These are phyloP conservation scores for Erpobdella octoculata DNA, from an alignment of 2,888 invertebrate species.

Conservation along the genomic window DNA sequence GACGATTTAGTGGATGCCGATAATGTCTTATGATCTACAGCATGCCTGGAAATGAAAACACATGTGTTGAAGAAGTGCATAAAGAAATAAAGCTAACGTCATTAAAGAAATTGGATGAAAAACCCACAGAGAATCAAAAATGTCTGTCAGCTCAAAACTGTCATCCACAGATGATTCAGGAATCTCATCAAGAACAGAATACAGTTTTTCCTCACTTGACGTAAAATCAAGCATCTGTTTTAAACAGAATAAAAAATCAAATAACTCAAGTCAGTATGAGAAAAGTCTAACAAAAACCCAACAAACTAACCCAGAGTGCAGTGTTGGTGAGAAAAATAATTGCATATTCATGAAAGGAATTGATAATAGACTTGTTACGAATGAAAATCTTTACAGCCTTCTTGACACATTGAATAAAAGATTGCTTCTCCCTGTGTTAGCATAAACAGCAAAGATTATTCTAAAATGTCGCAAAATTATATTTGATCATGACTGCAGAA, in stretches of 20 bases:
- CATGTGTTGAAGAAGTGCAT: background rate
- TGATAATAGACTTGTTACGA: background rate
- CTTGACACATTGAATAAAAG: background rate
- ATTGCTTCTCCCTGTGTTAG: background rate
- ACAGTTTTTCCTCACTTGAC: background rate
- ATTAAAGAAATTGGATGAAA: too few species aligned
- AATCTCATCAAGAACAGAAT: background rate
- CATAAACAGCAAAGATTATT: too few species aligned
- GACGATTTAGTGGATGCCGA: background rate
- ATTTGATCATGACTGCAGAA: too few species aligned
- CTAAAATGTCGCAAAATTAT: background rate
- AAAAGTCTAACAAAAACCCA: background rate
- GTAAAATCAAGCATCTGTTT: conserved; percentile 5
- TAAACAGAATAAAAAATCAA: too few species aligned
- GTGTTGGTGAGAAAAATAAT: conserved; percentile 3
- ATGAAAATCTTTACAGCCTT: background rate
- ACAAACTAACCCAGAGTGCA: background rate
- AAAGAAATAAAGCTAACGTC: background rate
- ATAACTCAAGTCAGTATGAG: background rate
- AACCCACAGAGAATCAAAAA: background rate
- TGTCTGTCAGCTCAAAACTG: background rate
- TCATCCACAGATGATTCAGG: background rate
- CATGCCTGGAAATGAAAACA: background rate
- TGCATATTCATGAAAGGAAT: background rate
- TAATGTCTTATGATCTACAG: background rate